Evolutionary conservation across 1,140 invertebrate species (phyloP).

Genomic region (Maconellicoccus hirsutus): DNA sequence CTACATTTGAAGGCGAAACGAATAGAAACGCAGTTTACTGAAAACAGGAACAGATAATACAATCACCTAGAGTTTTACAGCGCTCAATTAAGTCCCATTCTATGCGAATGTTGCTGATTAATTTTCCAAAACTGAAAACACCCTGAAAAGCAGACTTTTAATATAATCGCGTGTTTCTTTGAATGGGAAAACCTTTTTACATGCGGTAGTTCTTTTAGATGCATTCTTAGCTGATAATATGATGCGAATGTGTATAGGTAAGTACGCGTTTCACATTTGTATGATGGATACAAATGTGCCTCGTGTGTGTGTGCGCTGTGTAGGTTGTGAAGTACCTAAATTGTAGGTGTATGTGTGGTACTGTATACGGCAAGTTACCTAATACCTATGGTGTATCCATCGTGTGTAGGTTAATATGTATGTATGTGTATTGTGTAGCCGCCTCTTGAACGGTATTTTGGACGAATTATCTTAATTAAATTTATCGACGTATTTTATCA

Average conservation of each 20-base stretch:
- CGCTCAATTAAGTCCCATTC: constrained; percentile 22
- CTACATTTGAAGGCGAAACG: constrained; percentile 12
- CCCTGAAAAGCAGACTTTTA: constrained; percentile 16
- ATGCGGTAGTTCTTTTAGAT: not conserved
- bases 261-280: too few species aligned
- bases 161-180: constrained; percentile 18
- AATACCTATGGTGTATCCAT: too few species aligned
- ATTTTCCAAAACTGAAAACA: constrained; percentile 19
- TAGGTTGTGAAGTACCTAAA: too few species aligned
- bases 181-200: not conserved
- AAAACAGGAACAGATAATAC: constrained; percentile 20
- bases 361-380: too few species aligned
- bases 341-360: too few species aligned
- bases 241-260: not conserved
- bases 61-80: constrained; percentile 19
- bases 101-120: constrained; percentile 18
- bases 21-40: constrained; percentile 14
- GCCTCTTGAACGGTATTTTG: too few species aligned
- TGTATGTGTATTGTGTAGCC: too few species aligned
- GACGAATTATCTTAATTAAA: too few species aligned
- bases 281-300: too few species aligned
- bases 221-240: not conserved
- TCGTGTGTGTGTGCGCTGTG: too few species aligned
- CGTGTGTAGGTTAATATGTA: too few species aligned
- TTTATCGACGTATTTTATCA: too few species aligned